Evolutionary conservation across 2,113 vertebrate genomes (phyloP).

Genomic region (Lanius ludovicianus): DNA sequence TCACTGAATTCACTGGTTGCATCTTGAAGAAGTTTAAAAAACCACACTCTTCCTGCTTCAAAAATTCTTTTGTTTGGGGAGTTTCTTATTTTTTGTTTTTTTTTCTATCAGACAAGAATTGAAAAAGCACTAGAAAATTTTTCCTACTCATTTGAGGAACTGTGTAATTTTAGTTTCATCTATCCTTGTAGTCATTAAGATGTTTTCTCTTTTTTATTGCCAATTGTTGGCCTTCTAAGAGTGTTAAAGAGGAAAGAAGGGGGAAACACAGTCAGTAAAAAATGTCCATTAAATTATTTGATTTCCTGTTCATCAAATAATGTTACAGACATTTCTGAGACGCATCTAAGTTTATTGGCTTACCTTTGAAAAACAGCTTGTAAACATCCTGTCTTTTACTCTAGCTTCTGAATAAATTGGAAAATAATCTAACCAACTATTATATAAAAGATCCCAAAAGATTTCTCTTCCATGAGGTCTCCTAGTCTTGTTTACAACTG

Average conservation of each 20-base stretch:
- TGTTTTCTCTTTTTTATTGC: neutral
- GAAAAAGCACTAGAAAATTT: neutral
- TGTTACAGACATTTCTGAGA: neutral
- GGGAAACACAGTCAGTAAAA: neutral
- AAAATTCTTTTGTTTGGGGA: neutral
- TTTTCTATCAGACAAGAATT: fast-evolving
- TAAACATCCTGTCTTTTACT: neutral
- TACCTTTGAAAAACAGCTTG: neutral
- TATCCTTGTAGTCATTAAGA: neutral
- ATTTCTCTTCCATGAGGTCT: neutral
- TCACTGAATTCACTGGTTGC: neutral
- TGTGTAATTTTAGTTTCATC: neutral
- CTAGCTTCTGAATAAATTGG: neutral
- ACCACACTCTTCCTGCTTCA: neutral
- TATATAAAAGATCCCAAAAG: neutral
- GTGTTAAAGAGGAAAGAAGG: neutral
- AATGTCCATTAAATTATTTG: neutral
- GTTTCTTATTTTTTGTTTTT: neutral
- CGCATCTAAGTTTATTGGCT: neutral
- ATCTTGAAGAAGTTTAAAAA: neutral
- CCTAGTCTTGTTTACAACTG: neutral
- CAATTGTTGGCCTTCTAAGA: neutral
- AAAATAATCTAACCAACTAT: neutral
- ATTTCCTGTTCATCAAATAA: neutral
- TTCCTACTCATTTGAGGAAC: neutral